phyloP scores from a whole-genome alignment of 2,113 vertebrate species.

The Grantiella picta region DNA sequence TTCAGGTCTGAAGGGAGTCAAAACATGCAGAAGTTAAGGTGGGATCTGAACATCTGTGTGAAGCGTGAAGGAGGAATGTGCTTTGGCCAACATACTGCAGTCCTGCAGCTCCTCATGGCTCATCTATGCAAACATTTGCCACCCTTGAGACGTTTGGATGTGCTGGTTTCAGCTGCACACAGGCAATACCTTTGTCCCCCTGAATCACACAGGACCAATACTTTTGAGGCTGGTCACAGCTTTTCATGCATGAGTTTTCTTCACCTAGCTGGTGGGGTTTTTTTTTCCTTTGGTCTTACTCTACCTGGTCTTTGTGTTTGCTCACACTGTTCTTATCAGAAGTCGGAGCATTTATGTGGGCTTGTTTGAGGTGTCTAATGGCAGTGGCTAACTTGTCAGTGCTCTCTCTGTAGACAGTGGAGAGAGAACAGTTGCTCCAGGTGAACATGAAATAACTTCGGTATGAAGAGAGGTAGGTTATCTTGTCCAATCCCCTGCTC shows the following conservation, averaged over 20 bases:
- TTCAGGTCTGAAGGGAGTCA: background rate
- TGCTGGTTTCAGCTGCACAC: background rate
- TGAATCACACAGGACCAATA: background rate
- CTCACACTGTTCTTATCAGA: background rate
- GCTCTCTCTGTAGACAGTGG: background rate
- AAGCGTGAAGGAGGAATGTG: rapidly evolving
- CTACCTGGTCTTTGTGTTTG: background rate
- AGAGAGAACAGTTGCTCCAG: background rate
- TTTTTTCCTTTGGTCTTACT: background rate
- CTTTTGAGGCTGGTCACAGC: background rate
- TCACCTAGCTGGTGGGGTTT: background rate
- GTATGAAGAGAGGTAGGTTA: background rate
- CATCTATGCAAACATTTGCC: background rate
- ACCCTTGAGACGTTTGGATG: background rate
- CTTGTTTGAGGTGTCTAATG: background rate
- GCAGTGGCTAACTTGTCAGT: background rate
- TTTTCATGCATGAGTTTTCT: background rate
- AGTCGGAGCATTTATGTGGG: background rate
- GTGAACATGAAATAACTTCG: background rate
- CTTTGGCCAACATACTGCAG: background rate
- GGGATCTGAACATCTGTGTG: background rate
- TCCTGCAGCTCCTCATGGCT: background rate
- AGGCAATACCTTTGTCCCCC: background rate
- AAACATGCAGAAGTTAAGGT: background rate
- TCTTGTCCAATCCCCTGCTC: background rate